Evolutionary conservation across 2,888 invertebrate species (phyloP).

Genomic region (Caenorhabditis sp.): DNA sequence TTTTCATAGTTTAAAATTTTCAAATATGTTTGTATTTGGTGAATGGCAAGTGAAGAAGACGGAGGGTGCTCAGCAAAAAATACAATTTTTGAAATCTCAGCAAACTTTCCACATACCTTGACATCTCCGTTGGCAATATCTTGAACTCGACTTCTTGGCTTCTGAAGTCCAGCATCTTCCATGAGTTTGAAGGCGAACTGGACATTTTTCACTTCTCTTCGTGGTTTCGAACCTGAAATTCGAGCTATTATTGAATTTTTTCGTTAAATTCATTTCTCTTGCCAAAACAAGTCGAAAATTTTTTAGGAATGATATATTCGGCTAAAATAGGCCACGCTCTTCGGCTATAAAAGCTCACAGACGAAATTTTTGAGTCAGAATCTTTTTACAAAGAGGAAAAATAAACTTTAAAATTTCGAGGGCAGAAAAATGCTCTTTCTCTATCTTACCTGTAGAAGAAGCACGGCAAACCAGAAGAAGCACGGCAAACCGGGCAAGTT

Average conservation of each 20-base stretch:
- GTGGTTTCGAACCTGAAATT: slow-evolving; percentile 43
- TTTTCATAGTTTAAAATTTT: background rate
- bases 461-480: no score
- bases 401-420: no score
- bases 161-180: slow-evolving; percentile 75
- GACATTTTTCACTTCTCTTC: slow-evolving; percentile 85
- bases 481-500: no score
- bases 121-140: slow-evolving; percentile 87
- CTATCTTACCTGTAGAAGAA: slow-evolving; percentile 78
- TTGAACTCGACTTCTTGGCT: slow-evolving; percentile 64
- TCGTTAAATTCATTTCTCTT: no score
- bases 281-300: no score
- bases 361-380: no score
- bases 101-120: slow-evolving; percentile 26
- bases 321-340: no score
- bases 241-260: no score
- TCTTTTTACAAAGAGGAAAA: no score
- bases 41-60: slow-evolving; percentile 94
- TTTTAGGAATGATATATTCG: no score
- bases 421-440: background rate
- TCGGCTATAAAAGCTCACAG: no score
- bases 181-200: slow-evolving; percentile 95
- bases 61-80: slow-evolving; percentile 82
- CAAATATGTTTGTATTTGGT: slow-evolving; percentile 80
- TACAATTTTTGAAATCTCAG: background rate